These are phyloP conservation scores for Helicoverpa zea DNA, from an alignment of 1,140 invertebrate species.

Conservation along the genomic window DNA sequence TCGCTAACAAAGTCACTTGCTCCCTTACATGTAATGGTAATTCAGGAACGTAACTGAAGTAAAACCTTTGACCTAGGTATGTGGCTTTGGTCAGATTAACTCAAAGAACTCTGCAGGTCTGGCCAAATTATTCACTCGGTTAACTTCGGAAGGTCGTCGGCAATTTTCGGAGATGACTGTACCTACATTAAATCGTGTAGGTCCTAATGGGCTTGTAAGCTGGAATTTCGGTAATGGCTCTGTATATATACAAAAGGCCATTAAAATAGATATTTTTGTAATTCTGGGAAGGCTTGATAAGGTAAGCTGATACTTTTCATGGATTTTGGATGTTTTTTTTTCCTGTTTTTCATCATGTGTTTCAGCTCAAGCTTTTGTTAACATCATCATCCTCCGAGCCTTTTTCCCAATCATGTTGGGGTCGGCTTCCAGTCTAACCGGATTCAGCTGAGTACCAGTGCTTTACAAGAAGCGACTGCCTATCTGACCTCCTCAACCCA, in stretches of 20 bases:
- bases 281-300: neutral
- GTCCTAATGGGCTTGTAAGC: conserved; percentile 20
- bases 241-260: neutral
- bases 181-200: conserved; percentile 44
- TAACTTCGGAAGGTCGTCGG: conserved; percentile 31
- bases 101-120: neutral
- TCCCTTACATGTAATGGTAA: neutral
- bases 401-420: no score
- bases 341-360: no score
- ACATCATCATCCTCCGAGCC: no score
- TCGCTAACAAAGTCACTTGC: neutral
- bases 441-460: no score
- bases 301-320: neutral
- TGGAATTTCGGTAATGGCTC: conserved; percentile 20
- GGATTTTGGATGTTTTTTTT: no score
- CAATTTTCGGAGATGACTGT: conserved; percentile 31
- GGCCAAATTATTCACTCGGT: conserved; percentile 41
- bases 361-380: no score
- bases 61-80: neutral
- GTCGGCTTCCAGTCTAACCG: no score
- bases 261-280: conserved; percentile 4
- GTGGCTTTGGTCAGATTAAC: conserved; percentile 9
- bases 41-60: neutral
- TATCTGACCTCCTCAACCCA: no score
- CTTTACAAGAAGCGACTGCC: no score